phyloP scores from a whole-genome alignment of 2,888 invertebrate species.

The Hirtodrosophila duncani region DNA sequence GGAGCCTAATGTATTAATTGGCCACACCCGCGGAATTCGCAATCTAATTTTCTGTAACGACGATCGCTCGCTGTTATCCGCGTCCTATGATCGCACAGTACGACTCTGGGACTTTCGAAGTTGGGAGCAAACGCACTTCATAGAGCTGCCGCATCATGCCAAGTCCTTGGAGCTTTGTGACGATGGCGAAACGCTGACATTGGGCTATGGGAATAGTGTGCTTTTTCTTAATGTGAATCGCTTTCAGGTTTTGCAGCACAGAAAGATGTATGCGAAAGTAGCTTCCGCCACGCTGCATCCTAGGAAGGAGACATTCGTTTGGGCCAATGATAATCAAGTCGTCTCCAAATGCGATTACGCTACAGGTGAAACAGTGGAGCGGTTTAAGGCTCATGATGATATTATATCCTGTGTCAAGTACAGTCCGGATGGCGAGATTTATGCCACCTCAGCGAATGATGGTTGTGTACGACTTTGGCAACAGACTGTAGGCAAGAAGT shows the following conservation, averaged over 20 bases:
- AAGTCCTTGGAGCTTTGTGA: constrained; percentile 92
- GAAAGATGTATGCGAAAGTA: constrained; percentile 88
- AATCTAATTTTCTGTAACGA: constrained; percentile 90
- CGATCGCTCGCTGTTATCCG: constrained; percentile 87
- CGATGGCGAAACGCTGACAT: constrained; percentile 90
- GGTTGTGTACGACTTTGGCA: constrained; percentile 97
- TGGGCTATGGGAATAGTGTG: constrained; percentile 85
- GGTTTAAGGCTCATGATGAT: constrained; percentile 96
- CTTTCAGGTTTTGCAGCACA: constrained; percentile 88
- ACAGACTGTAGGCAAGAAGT: constrained; percentile 93
- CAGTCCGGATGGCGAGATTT: constrained; percentile 96
- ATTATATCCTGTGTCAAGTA: constrained; percentile 94
- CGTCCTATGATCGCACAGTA: constrained; percentile 93
- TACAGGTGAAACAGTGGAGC: constrained; percentile 91
- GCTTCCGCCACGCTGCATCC: constrained; percentile 94
- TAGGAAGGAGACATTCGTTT: constrained; percentile 90
- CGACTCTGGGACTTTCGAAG: constrained; percentile 89
- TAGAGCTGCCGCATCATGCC: constrained; percentile 88
- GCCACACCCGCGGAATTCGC: constrained; percentile 89
- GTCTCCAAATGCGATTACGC: constrained; percentile 95
- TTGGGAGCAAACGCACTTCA: constrained; percentile 85
- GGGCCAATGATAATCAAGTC: constrained; percentile 94
- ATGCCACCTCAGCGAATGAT: constrained; percentile 95
- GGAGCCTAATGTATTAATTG: constrained; percentile 80
- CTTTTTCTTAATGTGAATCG: constrained; percentile 84